Evolutionary conservation across 2,113 vertebrate species (phyloP).

Genomic region (Proteles cristata): DNA sequence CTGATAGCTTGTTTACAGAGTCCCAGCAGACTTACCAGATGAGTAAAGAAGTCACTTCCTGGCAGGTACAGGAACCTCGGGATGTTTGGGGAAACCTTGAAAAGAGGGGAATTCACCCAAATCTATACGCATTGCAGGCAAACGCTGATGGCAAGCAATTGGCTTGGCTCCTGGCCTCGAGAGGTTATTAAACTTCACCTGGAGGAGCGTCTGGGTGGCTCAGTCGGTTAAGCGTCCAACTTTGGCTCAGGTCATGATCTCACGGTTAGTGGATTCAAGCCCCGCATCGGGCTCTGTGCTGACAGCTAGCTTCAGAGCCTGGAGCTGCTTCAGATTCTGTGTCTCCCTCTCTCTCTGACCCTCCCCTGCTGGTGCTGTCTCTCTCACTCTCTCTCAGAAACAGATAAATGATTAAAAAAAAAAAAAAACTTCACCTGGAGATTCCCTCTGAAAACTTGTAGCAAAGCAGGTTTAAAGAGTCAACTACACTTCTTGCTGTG

Average conservation of each 20-base stretch:
- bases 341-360: too few species aligned
- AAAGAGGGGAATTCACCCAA: not conserved
- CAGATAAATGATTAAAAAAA: too few species aligned
- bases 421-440: not conserved
- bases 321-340: too few species aligned
- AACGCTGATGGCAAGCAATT: not conserved
- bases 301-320: too few species aligned
- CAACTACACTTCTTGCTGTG: not conserved
- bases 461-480: not conserved
- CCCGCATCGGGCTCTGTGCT: too few species aligned
- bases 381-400: too few species aligned
- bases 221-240: too few species aligned
- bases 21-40: not conserved
- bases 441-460: not conserved
- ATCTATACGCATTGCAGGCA: not conserved
- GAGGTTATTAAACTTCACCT: not conserved
- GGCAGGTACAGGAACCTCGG: not conserved
- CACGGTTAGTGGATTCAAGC: too few species aligned
- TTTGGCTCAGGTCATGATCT: too few species aligned
- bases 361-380: too few species aligned
- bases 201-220: too few species aligned
- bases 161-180: not conserved
- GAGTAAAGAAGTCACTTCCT: not conserved
- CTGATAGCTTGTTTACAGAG: not conserved
- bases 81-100: not conserved